Evolutionary conservation across 2,113 vertebrate genomes (phyloP).

Genomic region (Zootoca vivipara): DNA sequence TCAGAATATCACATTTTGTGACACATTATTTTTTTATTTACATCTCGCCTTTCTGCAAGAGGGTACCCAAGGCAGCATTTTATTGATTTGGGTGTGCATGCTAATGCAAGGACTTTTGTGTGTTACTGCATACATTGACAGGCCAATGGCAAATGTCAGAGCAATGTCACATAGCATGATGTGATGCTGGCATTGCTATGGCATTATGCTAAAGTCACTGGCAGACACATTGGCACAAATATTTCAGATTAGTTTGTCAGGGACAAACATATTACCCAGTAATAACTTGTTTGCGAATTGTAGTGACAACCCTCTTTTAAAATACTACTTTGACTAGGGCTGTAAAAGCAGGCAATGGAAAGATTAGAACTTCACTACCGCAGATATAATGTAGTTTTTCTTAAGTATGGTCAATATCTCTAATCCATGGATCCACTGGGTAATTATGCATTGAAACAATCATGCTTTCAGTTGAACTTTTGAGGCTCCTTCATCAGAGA

Average conservation of each 20-base stretch:
- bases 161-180: neutral
- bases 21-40: neutral
- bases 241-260: neutral
- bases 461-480: neutral
- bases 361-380: neutral
- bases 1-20: neutral
- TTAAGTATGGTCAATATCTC: neutral
- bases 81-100: neutral
- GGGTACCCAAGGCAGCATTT: neutral
- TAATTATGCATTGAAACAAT: neutral
- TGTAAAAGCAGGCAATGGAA: neutral
- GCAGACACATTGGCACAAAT: neutral
- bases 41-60: too few relatives aligned
- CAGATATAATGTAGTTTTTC: constrained; percentile 4
- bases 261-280: neutral
- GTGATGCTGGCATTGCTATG: too few relatives aligned
- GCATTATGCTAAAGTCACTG: neutral
- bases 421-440: neutral
- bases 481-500: neutral
- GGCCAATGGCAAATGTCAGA: neutral
- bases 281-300: neutral
- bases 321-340: too few relatives aligned
- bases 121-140: neutral
- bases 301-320: neutral
- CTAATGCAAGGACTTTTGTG: neutral